These are phyloP conservation scores for Nyctereutes procyonoides DNA, from an alignment of 2,113 vertebrate genomes.

Conservation along the genomic window DNA sequence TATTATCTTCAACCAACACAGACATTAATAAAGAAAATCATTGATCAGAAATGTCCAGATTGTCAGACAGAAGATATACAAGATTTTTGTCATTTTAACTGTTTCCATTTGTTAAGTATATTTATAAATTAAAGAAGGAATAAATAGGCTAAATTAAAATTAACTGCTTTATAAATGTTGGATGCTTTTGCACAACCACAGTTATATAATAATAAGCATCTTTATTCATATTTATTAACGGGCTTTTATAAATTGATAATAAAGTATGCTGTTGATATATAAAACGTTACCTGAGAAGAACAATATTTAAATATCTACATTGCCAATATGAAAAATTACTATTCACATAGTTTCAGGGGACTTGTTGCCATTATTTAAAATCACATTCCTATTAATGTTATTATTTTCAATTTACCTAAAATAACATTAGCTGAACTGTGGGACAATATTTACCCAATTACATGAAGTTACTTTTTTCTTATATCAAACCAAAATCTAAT, in stretches of 20 bases:
- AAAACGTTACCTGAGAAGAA: background rate
- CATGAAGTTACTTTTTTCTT: background rate
- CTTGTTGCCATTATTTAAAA: background rate
- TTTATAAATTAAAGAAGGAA: background rate
- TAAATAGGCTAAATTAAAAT: background rate
- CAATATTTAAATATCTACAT: background rate
- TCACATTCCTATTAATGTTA: background rate
- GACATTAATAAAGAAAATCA: background rate
- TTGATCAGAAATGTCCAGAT: background rate
- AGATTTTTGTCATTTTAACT: background rate
- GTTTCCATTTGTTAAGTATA: background rate
- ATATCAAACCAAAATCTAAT: background rate
- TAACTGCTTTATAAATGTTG: background rate
- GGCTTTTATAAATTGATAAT: background rate
- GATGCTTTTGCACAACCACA: background rate
- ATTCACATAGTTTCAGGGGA: background rate
- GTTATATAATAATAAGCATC: background rate
- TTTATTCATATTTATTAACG: background rate
- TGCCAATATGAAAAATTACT: background rate
- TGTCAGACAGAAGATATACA: background rate
- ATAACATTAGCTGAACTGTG: background rate
- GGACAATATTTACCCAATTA: background rate
- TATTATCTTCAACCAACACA: background rate
- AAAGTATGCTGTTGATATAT: background rate
- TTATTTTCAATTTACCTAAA: background rate